Base-by-base conservation (phyloP, 1,140 invertebrate species). In the Drosophila pallidifrons region DNA sequence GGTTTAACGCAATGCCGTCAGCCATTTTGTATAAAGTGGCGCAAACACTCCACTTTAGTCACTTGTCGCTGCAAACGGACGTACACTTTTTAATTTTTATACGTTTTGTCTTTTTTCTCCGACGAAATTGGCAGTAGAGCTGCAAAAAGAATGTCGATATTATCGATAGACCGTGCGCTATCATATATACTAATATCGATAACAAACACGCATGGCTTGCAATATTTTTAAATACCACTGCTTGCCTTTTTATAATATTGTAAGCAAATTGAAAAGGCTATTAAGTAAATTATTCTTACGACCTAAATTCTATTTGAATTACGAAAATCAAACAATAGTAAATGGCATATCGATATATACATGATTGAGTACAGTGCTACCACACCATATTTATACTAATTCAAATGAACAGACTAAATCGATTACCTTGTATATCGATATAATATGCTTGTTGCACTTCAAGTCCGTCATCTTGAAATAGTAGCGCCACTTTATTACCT, bases 1-100 rank as follows among this genome's bases (percentile, higher is more conserved):
- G 87, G 64, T 85, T 86, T 25, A 79, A 51, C 46, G 70, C 67
- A 25, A 81, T 67, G 25, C 81, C 77, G 45, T 88, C 91, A 38
- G 92, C 91, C 91, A 92, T 92, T 54, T 41, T 20, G 11, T 38
- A 38, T 11, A 10, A 30, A 16, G 69, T 55, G 66, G 73, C 68
- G 54, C 54, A 25, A 25, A 11, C 43, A 6, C 43, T 38, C 77
- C 72, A 82, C 77, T 45, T 43, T 43, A 65, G 57, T 47, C 10
- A 68, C 20, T 47, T 54, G 10, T 3, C 2, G 25, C 5, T n/a
- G 47, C 20, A 58, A 69, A 51, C 55, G n/a, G 15, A 32, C 10
- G 20, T 57, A 41, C 41, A 72, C 49, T 72, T 61, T 41, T 41
- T 55, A 15, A 4, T 57, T 70, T 57, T 69, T 43, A 63, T 49